Conservation (phyloP, 2,113 vertebrate genomes). For the Epinephelus lanceolatus region DNA sequence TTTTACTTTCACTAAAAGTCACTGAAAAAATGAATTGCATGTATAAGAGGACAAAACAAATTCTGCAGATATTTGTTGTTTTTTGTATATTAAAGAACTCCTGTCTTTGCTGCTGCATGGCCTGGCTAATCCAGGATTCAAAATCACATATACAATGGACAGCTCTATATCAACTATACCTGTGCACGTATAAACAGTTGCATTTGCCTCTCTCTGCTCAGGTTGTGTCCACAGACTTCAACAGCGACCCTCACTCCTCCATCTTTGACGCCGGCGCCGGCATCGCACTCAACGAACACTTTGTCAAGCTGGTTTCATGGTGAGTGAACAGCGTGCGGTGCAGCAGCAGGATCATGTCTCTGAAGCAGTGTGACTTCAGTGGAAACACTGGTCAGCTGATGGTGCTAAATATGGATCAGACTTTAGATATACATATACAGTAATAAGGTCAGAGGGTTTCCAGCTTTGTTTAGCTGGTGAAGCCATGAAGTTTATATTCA, state of each 20-base stretch:
- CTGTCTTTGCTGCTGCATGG: background rate
- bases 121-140: background rate
- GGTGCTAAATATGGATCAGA: background rate
- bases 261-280: conserved; percentile 94
- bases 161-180: background rate
- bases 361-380: background rate
- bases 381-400: background rate
- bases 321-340: conserved; percentile 55
- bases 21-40: background rate
- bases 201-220: conserved; percentile 40
- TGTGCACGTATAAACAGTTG: background rate
- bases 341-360: too few relatives aligned
- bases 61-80: background rate
- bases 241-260: conserved; percentile 89
- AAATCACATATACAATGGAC: background rate
- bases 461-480: background rate
- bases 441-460: background rate
- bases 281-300: conserved; percentile 92
- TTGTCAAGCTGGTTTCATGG: conserved; percentile 95
- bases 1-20: background rate
- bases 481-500: background rate
- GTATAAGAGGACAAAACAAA: background rate
- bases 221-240: conserved; percentile 94
- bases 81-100: background rate
- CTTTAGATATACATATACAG: too few relatives aligned